Conservation (phyloP, 53 echinoderm and acorn worm genomes). For the Arbacia lixula region DNA sequence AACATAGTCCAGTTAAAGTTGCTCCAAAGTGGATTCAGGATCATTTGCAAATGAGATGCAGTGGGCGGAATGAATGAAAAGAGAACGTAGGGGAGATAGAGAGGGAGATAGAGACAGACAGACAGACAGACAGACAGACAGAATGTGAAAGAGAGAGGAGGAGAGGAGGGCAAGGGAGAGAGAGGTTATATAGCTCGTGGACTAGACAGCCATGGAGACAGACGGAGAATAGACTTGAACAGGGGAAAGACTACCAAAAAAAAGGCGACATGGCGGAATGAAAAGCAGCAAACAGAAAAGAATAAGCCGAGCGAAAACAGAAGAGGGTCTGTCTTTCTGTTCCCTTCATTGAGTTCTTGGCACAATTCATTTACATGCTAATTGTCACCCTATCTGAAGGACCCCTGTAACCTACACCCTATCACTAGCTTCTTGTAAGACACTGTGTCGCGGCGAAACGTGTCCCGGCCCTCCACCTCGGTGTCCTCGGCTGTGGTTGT, state of each 20-base stretch:
- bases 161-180: too few species aligned
- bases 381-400: slow-evolving; percentile 47
- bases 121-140: too few species aligned
- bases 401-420: slow-evolving; percentile 35
- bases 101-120: neutral
- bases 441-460: slow-evolving; percentile 13
- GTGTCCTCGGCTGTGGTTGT: too few species aligned
- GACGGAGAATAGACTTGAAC: too few species aligned
- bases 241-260: neutral
- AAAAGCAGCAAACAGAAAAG: neutral
- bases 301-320: neutral
- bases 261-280: neutral
- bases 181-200: too few species aligned
- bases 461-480: too few species aligned
- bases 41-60: too few species aligned
- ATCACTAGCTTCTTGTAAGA: slow-evolving; percentile 20
- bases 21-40: too few species aligned
- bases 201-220: too few species aligned
- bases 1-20: too few species aligned
- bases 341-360: slow-evolving; percentile 42
- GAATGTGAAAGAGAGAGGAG: too few species aligned
- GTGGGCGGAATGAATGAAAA: neutral
- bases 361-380: slow-evolving; percentile 55
- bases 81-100: neutral
- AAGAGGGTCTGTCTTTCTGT: neutral